Percentiles rank a stretch among this genome's conserved stretches.
Conservation (phyloP, 2,797 vertebrate genomes). For the Siniperca scherzeri region DNA sequence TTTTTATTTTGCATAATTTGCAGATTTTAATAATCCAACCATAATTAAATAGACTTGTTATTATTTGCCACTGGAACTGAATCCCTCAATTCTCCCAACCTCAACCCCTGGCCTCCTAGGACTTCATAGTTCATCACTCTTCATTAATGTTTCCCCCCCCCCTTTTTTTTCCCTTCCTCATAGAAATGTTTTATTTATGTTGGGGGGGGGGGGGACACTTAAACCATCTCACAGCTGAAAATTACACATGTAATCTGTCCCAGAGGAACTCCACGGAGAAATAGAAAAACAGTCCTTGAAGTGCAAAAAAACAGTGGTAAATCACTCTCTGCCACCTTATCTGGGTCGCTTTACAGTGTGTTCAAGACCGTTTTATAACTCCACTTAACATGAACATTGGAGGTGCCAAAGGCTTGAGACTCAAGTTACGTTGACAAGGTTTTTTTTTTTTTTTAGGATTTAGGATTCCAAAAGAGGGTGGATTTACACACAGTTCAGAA, state of each 20-base stretch:
- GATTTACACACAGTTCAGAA: background rate
- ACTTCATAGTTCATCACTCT: constrained; percentile 80
- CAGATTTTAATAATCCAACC: constrained; percentile 12
- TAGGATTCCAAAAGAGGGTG: constrained; percentile 11
- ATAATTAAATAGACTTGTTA: constrained; percentile 40
- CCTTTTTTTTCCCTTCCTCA: constrained; percentile 49
- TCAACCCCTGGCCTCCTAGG: constrained; percentile 54
- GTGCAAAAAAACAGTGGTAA: constrained; percentile 86
- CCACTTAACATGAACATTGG: constrained; percentile 76
- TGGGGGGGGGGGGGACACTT: constrained; percentile 74
- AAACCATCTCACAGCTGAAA: constrained; percentile 87
- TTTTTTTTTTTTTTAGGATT: background rate
- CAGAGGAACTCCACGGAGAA: constrained; percentile 80
- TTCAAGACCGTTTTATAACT: constrained; percentile 78
- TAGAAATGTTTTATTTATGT: constrained; percentile 81
- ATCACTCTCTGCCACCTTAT: constrained; percentile 84
- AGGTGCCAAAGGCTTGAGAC: constrained; percentile 56
- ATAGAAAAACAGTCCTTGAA: constrained; percentile 85
- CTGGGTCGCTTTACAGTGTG: constrained; percentile 76
- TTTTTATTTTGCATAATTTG: constrained; percentile 1
- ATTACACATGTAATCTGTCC: constrained; percentile 87
- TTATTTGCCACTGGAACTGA: constrained; percentile 57
- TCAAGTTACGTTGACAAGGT: constrained; percentile 35
- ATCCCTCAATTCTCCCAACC: constrained; percentile 47
- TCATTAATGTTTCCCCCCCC: constrained; percentile 62